Base-by-base conservation (phyloP, 2,113 vertebrate genomes). In the Acrocephalus arundinaceus region DNA sequence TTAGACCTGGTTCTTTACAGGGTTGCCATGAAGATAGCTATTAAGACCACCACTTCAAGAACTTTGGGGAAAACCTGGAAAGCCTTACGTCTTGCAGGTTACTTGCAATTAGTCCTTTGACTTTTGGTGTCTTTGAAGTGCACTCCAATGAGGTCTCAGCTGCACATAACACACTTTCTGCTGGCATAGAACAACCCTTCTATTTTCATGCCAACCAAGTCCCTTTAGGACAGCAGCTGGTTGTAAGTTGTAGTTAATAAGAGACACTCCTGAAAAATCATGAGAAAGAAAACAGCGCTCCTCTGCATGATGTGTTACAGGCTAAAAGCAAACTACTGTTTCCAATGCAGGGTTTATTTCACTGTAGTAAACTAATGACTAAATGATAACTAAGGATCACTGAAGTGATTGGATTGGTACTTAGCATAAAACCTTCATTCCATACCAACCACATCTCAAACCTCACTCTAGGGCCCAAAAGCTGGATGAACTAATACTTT, bases 211-310 rank as follows among this genome's bases (percentile, higher is more conserved):
- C 27, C 61, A 74, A 6, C 21, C n/a, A 45, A 39, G 3, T 22
- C 71, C 33, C 52, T 77, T 31, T 8, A 41, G 33, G 52, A 62
- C 7, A 94, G 57, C 46, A 54, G 8, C 52, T 76, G 37, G 8
- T 4, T 46, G 1, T 28, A 57, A 61, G 18, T 1, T 88, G 25
- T 30, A 62, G 52, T 41, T 72, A 68, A 9, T 41, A n/a, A 57
- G 13, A 87, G 55, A n/a, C 28, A 48, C 11, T 39, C 3, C 22
- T 33, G 30, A 30, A 61, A 77, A 58, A 70, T 8, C 6, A 22
- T 5, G 11, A 62, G 66, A 52, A 68, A 51, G 33, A 13, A 5
- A 52, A 27, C 2, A 48, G 19, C 0, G 0, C 18, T 51, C 55
- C 65, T 81, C 55, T 51, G n/a, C 13, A 17, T 48, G 22, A 46